phyloP scores from a whole-genome alignment of 2,113 vertebrate genomes.

The Pomatorhinus ruficollis region DNA sequence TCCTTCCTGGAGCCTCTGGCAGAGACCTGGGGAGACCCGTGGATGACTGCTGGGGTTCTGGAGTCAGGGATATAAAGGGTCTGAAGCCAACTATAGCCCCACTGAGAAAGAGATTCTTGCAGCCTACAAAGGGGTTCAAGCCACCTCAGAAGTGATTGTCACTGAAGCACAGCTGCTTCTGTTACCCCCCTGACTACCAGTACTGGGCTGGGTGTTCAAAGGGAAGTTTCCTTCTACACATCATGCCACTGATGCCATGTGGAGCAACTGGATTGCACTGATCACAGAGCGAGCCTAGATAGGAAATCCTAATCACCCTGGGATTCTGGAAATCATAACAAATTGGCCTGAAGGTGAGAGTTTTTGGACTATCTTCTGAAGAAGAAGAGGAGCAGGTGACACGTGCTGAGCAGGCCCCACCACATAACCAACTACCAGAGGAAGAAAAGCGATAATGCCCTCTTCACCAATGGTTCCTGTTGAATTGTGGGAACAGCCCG shows the following conservation, averaged over 20 bases:
- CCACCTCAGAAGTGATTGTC: background rate
- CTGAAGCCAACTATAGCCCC: background rate
- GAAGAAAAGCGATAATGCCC: fast-evolving
- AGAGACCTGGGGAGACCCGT: fast-evolving
- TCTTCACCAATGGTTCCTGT: background rate
- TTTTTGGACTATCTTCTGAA: no score
- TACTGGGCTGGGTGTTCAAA: background rate
- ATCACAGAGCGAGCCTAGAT: background rate
- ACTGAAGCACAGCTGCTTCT: background rate
- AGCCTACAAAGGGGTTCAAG: background rate
- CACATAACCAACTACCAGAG: background rate
- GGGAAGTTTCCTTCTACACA: background rate
- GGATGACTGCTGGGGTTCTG: background rate
- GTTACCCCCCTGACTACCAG: background rate
- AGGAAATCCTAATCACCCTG: background rate
- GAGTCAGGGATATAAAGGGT: background rate
- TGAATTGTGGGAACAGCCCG: fast-evolving
- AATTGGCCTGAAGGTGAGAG: no score
- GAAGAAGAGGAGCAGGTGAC: no score
- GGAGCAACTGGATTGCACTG: background rate
- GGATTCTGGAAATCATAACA: background rate
- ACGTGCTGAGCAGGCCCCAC: no score
- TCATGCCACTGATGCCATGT: background rate
- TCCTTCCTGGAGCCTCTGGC: background rate
- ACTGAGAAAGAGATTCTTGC: background rate